These are phyloP conservation scores for Chloroclysta siterata DNA, from an alignment of 2,888 invertebrate genomes.

Conservation along the genomic window DNA sequence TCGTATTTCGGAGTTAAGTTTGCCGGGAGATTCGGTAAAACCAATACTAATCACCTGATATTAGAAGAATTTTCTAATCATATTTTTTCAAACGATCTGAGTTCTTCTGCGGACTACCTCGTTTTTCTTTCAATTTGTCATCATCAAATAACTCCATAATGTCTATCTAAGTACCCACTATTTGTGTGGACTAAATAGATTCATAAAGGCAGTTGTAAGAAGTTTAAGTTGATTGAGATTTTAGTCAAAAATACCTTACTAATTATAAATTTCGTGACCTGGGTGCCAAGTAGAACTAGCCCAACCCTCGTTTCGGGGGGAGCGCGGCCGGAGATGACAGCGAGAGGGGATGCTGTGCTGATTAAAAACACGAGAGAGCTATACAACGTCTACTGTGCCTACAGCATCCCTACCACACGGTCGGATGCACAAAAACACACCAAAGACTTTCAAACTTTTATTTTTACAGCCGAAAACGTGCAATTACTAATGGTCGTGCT, in stretches of 20 bases:
- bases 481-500: neutral
- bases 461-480: conserved; percentile 10
- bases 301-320: conserved; percentile 10
- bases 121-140: too few species aligned
- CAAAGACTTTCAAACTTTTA: conserved; percentile 6
- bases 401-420: neutral
- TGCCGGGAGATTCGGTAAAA: neutral
- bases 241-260: neutral
- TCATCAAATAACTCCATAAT: too few species aligned
- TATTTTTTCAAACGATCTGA: too few species aligned
- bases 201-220: too few species aligned
- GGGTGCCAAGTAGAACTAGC: conserved; percentile 13
- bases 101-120: too few species aligned
- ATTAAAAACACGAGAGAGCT: conserved; percentile 23
- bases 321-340: conserved; percentile 15
- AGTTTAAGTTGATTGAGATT: too few species aligned
- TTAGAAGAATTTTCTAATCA: too few species aligned
- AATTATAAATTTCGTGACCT: neutral
- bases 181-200: too few species aligned
- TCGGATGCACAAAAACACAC: conserved; percentile 21
- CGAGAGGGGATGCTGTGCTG: conserved; percentile 22
- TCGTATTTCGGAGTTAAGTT: conserved; percentile 1
- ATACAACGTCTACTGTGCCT: conserved; percentile 11
- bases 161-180: too few species aligned
- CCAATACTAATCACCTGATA: too few species aligned